A percentile compares a stretch with the other conserved stretches of the same genome.
Conservation (phyloP, 2,888 invertebrate species). For the Podabrus alpinus region DNA sequence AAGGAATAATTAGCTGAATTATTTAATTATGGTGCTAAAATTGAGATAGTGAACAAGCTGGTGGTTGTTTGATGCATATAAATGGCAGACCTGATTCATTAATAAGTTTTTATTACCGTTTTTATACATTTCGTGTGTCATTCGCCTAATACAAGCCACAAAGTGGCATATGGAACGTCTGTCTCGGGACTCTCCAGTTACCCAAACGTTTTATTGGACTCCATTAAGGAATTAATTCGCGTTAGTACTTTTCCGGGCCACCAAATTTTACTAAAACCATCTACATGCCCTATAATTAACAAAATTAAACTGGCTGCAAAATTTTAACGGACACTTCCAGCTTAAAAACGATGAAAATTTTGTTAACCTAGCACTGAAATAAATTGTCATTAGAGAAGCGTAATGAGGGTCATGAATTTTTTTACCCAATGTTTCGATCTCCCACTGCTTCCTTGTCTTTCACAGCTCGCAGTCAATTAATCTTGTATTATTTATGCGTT, state of each 20-base stretch:
- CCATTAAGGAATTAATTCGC: not conserved
- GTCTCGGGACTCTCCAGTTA: constrained; percentile 13
- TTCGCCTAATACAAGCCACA: constrained; percentile 10
- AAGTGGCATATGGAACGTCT: constrained; percentile 10
- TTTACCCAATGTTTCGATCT: not conserved
- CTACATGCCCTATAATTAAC: constrained; percentile 5
- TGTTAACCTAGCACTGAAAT: not conserved
- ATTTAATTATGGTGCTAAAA: not conserved
- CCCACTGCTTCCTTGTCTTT: not conserved
- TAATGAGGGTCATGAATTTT: not conserved
- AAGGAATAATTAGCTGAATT: not conserved
- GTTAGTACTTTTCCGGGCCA: not conserved
- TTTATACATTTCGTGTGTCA: constrained; percentile 11
- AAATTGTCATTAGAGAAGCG: not conserved
- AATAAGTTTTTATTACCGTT: constrained; percentile 10
- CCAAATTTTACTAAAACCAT: not conserved
- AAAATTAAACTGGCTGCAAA: constrained; percentile 9
- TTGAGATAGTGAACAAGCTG: constrained; percentile 7
- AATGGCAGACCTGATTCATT: constrained; percentile 14
- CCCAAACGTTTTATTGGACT: constrained; percentile 4
- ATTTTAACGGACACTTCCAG: not conserved
- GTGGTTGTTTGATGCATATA: not conserved
- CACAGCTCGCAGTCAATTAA: not conserved
- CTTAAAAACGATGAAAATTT: not conserved
- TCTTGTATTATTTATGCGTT: not conserved